A percentile compares a stretch with the other conserved stretches of the same genome.
phyloP scores from a whole-genome alignment of 2,888 invertebrate genomes.

The Spialia ferax region DNA sequence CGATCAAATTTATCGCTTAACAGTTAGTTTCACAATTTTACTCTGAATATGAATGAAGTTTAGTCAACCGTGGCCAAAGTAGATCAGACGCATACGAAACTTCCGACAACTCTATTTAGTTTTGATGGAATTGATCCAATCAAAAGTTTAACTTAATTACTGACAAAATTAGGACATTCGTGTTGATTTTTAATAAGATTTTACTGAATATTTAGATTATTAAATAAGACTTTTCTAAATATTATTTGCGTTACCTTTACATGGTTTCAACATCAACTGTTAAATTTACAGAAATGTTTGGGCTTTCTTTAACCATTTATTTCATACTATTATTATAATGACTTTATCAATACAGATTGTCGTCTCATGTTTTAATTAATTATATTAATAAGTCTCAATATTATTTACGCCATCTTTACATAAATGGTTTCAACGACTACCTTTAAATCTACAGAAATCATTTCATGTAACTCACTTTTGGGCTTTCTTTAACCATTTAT shows the following conservation, averaged over 20 bases:
- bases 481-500: neutral
- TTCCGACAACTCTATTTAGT: constrained; percentile 20
- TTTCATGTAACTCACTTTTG: neutral
- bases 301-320: too few relatives aligned
- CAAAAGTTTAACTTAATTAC: neutral
- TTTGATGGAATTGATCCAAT: constrained; percentile 9
- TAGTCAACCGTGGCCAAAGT: constrained; percentile 26
- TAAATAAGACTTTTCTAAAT: too few relatives aligned
- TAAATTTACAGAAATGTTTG: too few relatives aligned
- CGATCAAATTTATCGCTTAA: constrained; percentile 26
- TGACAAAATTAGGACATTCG: neutral
- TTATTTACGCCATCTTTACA: too few relatives aligned
- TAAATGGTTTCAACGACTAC: too few relatives aligned
- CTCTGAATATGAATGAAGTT: constrained; percentile 23
- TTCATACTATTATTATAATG: too few relatives aligned
- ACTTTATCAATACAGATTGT: too few relatives aligned
- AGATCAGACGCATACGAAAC: constrained; percentile 5
- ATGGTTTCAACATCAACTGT: too few relatives aligned
- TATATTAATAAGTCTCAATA: too few relatives aligned
- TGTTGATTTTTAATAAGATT: neutral
- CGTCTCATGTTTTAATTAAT: too few relatives aligned
- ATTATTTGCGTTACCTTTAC: neutral
- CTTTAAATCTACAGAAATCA: neutral
- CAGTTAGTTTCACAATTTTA: constrained; percentile 26
- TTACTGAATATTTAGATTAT: neutral